These are phyloP conservation scores for Glomeris marginata DNA, from an alignment of 2,888 invertebrate genomes.

Conservation along the genomic window DNA sequence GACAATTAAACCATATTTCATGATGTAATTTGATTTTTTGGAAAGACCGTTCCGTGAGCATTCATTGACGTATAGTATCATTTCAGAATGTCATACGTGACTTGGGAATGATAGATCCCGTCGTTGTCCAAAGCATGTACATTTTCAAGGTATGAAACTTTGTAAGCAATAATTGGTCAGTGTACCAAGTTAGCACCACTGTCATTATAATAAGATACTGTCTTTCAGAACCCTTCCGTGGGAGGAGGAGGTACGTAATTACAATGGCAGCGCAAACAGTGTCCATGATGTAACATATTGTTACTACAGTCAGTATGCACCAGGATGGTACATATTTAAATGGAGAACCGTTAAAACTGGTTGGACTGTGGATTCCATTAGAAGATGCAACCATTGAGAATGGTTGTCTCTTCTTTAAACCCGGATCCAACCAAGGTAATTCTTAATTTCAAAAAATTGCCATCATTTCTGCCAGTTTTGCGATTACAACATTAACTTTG, in stretches of 20 bases:
- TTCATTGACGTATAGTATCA: neutral
- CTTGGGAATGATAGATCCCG: constrained; percentile 60
- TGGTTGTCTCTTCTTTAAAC: constrained; percentile 84
- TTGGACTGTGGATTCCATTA: constrained; percentile 92
- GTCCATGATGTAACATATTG: neutral
- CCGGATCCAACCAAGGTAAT: constrained; percentile 66
- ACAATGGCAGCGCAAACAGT: neutral
- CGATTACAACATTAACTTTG: too few species aligned
- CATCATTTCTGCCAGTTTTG: too few species aligned
- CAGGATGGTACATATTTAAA: constrained; percentile 72
- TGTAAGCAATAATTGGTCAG: neutral
- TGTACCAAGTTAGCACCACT: neutral
- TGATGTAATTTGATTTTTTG: too few species aligned
- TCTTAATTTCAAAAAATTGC: too few species aligned
- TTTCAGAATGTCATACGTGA: constrained; percentile 46
- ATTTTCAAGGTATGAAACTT: constrained; percentile 64
- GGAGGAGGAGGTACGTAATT: constrained; percentile 6
- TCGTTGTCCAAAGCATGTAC: constrained; percentile 90
- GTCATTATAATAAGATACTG: neutral
- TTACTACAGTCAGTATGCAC: constrained; percentile 32
- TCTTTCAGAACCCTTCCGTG: constrained; percentile 3
- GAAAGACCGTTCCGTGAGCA: too few species aligned
- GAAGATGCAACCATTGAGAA: constrained; percentile 86
- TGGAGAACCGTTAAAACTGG: constrained; percentile 58
- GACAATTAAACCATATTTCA: too few species aligned